Conservation (phyloP, 2,888 invertebrate species). For the Hypomecis punctinalis region DNA sequence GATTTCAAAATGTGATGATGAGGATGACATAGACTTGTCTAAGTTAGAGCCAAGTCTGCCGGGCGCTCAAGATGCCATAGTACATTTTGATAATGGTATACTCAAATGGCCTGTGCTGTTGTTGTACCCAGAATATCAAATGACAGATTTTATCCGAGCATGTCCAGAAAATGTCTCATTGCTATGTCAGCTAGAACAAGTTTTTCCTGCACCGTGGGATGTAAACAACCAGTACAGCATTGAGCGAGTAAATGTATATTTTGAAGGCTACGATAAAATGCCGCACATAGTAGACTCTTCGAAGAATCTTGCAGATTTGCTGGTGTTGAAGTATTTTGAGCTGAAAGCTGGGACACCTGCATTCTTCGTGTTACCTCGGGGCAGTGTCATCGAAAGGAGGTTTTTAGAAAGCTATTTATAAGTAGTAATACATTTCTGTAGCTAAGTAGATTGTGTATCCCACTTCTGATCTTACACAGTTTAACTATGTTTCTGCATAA, state of each 20-base stretch:
- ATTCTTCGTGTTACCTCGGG: constrained; percentile 86
- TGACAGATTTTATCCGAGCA: constrained; percentile 94
- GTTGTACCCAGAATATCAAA: constrained; percentile 94
- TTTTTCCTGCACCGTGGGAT: constrained; percentile 92
- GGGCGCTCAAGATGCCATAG: constrained; percentile 86
- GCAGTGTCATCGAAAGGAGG: constrained; percentile 83
- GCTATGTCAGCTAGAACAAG: constrained; percentile 73
- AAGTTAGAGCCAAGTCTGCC: constrained; percentile 87
- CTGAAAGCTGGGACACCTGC: constrained; percentile 88
- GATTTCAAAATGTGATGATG: constrained; percentile 82
- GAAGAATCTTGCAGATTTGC: constrained; percentile 85
- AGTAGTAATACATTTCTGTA: background rate
- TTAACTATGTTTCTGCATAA: background rate
- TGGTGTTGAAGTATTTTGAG: constrained; percentile 85
- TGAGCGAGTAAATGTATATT: constrained; percentile 88
- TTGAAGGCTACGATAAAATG: constrained; percentile 87
- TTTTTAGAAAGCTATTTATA: constrained; percentile 83
- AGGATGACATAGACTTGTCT: constrained; percentile 77
- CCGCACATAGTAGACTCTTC: constrained; percentile 85
- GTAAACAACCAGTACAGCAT: constrained; percentile 86
- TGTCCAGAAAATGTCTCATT: constrained; percentile 90
- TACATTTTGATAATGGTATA: constrained; percentile 85
- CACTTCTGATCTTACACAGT: background rate
- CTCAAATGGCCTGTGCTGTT: constrained; percentile 95
- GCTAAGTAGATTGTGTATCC: background rate